Evolutionary conservation across 1,140 invertebrate species (phyloP).

Genomic region (Tetraneura akinire): DNA sequence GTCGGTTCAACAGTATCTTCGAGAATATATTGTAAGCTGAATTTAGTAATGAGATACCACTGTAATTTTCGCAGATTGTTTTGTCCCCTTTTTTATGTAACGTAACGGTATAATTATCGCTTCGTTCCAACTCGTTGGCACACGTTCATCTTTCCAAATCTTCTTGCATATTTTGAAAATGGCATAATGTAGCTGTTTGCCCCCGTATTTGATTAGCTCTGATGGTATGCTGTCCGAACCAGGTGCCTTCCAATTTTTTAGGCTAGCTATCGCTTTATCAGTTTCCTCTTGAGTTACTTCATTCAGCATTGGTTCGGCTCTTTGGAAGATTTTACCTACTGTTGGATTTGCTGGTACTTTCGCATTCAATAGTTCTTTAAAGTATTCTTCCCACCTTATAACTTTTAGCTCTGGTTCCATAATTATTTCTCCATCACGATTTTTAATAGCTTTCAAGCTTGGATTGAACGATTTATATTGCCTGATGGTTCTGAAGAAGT

Average conservation of each 20-base stretch:
- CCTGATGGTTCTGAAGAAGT: conserved; percentile 23
- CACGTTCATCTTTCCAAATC: no score
- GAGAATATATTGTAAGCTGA: no score
- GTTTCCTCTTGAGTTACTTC: no score
- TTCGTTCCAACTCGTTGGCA: no score
- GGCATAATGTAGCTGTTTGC: conserved; percentile 1
- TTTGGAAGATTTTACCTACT: no score
- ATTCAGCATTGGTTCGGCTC: no score
- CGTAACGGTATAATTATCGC: conserved; percentile 54
- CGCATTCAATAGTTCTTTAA: conserved; percentile 21
- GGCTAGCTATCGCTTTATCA: no score
- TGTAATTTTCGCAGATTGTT: conserved; percentile 55
- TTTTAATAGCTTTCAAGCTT: no score
- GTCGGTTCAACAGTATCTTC: no score
- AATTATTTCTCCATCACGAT: no score
- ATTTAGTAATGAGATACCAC: conserved; percentile 55
- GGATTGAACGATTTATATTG: conserved; percentile 16
- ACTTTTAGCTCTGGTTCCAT: conserved; percentile 27
- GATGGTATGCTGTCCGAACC: no score
- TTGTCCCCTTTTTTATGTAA: conserved; percentile 55
- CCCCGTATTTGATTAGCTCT: conserved; percentile 12
- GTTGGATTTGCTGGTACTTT: background rate
- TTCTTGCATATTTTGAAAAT: conserved; percentile 3
- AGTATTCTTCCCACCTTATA: background rate
- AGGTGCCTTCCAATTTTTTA: no score